Percentiles rank a stretch among this genome's conserved stretches.
phyloP scores from a whole-genome alignment of 2,888 invertebrate species.

The Monopis laevigella region DNA sequence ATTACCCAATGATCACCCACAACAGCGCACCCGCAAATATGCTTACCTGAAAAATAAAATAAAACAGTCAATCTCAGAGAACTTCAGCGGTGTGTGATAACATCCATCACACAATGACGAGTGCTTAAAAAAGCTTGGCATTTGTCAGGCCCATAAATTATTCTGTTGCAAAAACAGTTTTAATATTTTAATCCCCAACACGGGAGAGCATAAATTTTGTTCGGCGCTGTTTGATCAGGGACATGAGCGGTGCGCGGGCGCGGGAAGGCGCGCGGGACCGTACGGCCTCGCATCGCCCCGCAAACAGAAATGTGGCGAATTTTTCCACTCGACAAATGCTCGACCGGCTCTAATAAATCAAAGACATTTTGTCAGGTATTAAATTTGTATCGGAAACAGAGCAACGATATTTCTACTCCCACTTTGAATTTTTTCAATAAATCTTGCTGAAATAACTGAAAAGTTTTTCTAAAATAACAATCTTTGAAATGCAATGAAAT shows the following conservation, averaged over 20 bases:
- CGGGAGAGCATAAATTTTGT: constrained; percentile 43
- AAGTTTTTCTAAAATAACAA: constrained; percentile 2
- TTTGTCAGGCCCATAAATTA: constrained; percentile 35
- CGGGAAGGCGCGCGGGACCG: too few relatives aligned
- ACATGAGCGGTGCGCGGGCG: neutral
- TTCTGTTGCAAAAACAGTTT: constrained; percentile 47
- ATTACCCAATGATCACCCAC: too few relatives aligned
- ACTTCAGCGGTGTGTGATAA: neutral
- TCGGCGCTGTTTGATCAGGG: constrained; percentile 35
- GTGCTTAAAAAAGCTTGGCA: constrained; percentile 10
- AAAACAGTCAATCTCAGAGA: constrained; percentile 1
- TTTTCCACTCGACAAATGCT: constrained; percentile 32
- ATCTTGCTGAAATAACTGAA: neutral
- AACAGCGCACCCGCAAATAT: too few relatives aligned
- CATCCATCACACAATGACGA: constrained; percentile 9
- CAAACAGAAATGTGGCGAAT: constrained; percentile 19
- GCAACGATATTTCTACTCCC: neutral
- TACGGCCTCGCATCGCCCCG: constrained; percentile 8
- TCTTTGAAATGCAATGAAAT: neutral
- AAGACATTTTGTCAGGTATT: constrained; percentile 38
- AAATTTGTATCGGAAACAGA: constrained; percentile 32
- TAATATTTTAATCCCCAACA: constrained; percentile 50
- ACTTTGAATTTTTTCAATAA: neutral
- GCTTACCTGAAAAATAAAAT: constrained; percentile 3
- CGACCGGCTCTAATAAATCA: constrained; percentile 38